Conservation (phyloP, 2,888 invertebrate genomes). For the Elaeidobius kamerunicus region DNA sequence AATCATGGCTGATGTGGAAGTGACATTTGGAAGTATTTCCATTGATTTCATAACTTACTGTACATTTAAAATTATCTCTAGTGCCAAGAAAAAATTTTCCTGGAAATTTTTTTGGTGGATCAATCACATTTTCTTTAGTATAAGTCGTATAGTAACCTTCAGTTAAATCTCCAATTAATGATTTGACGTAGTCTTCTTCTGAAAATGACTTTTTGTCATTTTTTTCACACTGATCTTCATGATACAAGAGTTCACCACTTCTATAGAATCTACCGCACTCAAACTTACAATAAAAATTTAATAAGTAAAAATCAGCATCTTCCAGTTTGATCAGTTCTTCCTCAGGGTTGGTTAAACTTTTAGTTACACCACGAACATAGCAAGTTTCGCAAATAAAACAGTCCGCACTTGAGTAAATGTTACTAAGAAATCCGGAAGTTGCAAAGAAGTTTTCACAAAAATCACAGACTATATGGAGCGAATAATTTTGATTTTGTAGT, state of each 20-base stretch:
- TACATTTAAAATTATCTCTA: slow-evolving; percentile 11
- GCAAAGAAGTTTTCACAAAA: background rate
- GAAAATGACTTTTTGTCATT: background rate
- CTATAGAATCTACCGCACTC: slow-evolving; percentile 9
- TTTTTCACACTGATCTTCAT: slow-evolving; percentile 4
- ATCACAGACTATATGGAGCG: slow-evolving; percentile 3
- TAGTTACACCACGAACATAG: background rate
- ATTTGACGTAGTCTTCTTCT: slow-evolving; percentile 7
- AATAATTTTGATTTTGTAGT: background rate
- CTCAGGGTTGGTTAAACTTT: background rate
- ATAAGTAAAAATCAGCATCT: background rate
- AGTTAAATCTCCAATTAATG: background rate
- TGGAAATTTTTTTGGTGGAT: background rate
- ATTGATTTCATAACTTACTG: slow-evolving; percentile 1
- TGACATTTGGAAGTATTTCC: background rate
- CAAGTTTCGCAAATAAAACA: background rate
- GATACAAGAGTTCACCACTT: slow-evolving; percentile 7
- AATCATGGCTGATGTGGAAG: slow-evolving; percentile 11
- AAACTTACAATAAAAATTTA: slow-evolving; percentile 15
- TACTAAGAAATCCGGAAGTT: background rate
- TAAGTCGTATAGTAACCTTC: background rate
- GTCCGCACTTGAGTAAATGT: background rate
- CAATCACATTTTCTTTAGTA: slow-evolving; percentile 5
- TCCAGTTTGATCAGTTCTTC: background rate
- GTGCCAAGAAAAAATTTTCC: slow-evolving; percentile 4